Percentiles rank a stretch among this genome's conserved stretches.
phyloP scores from a whole-genome alignment of 2,113 vertebrate species.

The Euleptes europaea region DNA sequence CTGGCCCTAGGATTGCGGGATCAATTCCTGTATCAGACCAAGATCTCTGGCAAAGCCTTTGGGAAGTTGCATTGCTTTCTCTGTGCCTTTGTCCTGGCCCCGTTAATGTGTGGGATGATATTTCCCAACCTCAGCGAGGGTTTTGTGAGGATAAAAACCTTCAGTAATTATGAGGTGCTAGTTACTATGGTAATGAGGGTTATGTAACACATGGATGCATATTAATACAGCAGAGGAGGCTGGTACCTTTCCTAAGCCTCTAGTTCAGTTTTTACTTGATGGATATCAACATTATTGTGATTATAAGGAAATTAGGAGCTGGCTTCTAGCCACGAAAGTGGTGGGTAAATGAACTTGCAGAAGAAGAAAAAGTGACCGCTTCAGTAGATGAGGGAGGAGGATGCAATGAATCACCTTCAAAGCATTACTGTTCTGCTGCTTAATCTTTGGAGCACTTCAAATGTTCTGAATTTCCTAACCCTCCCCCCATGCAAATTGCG shows the following conservation, averaged over 20 bases:
- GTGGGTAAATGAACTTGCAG: background rate
- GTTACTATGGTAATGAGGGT: slow-evolving; percentile 36
- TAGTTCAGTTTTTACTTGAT: slow-evolving; percentile 2
- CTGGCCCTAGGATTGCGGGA: background rate
- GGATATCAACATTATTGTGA: background rate
- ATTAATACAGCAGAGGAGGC: slow-evolving; percentile 12
- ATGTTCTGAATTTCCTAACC: background rate
- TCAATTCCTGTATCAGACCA: background rate
- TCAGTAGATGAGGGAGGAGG: background rate
- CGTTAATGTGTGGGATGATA: background rate
- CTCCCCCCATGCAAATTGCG: background rate
- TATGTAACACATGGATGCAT: slow-evolving; percentile 16
- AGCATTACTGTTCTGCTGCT: background rate
- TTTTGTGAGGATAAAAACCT: slow-evolving; percentile 23
- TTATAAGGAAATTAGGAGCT: slow-evolving; percentile 6
- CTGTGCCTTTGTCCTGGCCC: background rate
- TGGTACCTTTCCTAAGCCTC: background rate
- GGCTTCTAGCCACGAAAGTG: background rate
- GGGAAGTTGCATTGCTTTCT: background rate
- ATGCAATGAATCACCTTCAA: background rate
- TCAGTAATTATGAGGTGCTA: slow-evolving; percentile 20
- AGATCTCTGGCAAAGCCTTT: background rate
- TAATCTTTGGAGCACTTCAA: slow-evolving; percentile 5
- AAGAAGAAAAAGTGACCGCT: background rate
- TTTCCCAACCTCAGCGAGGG: slow-evolving; percentile 5